These are phyloP conservation scores for Actinernus sp. DNA, from an alignment of 92 coral and sea anemone species.

Conservation along the genomic window DNA sequence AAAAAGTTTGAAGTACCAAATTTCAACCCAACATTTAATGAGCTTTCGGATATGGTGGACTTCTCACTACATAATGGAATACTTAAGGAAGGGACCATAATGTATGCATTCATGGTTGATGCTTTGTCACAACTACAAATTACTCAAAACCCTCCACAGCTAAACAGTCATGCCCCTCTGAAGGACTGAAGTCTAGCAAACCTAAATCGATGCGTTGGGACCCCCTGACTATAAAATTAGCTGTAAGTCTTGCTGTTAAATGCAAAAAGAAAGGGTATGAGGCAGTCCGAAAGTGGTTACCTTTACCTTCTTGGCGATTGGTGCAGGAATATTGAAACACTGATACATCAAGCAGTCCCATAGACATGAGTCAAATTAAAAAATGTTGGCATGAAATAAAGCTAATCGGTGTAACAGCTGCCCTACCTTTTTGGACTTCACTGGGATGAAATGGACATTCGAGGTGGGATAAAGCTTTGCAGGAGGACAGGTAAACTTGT, in stretches of 20 bases:
- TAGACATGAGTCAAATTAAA: slow-evolving; percentile 3
- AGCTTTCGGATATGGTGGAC: background rate
- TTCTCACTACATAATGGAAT: background rate
- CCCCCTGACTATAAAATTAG: background rate
- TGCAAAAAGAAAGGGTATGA: slow-evolving; percentile 42
- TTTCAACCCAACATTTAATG: background rate
- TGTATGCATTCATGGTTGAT: background rate
- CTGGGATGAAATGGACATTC: slow-evolving; percentile 48
- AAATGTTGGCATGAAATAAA: slow-evolving; percentile 11
- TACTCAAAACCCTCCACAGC: background rate
- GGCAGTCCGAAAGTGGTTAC: slow-evolving; percentile 39
- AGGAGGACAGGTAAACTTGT: slow-evolving; percentile 34
- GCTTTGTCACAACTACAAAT: background rate
- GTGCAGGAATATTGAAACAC: slow-evolving; percentile 25
- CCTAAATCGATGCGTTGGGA: background rate
- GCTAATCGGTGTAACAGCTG: background rate
- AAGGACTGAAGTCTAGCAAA: background rate
- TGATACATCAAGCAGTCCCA: slow-evolving; percentile 4
- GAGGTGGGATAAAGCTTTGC: slow-evolving; percentile 35
- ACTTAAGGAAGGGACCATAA: background rate
- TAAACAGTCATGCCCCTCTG: too few species aligned
- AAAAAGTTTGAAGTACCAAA: background rate
- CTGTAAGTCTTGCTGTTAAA: slow-evolving; percentile 19
- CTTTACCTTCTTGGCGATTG: slow-evolving; percentile 50
- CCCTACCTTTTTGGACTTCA: slow-evolving; percentile 13